These are phyloP conservation scores for Melolontha melolontha DNA, from an alignment of 2,888 invertebrate species.

Conservation along the genomic window DNA sequence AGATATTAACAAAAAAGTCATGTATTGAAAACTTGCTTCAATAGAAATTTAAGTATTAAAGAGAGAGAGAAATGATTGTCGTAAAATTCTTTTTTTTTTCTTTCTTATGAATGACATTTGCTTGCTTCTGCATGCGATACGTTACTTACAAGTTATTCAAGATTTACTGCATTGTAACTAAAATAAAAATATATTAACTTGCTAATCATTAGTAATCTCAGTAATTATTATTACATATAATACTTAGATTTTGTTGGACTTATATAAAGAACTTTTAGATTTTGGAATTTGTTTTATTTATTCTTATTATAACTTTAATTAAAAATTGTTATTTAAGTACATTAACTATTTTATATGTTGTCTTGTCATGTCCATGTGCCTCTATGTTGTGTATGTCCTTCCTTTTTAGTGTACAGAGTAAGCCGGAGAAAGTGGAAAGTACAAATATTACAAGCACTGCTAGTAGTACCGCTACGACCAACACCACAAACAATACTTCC, in stretches of 20 bases:
- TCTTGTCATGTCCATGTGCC: slow-evolving; percentile 31
- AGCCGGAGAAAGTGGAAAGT: slow-evolving; percentile 46
- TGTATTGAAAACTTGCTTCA: slow-evolving; percentile 42
- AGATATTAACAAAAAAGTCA: slow-evolving; percentile 42
- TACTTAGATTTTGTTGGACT: slow-evolving; percentile 30
- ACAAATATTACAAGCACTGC: slow-evolving; percentile 40
- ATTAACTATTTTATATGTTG: slow-evolving; percentile 36
- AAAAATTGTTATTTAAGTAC: slow-evolving; percentile 21
- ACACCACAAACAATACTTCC: slow-evolving; percentile 49
- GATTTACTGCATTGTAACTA: slow-evolving; percentile 36
- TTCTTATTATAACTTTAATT: slow-evolving; percentile 14
- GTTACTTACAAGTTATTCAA: slow-evolving; percentile 23
- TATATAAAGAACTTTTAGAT: slow-evolving; percentile 25
- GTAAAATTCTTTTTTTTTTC: slow-evolving; percentile 31
- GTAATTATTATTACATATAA: slow-evolving; percentile 25
- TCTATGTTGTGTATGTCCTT: slow-evolving; percentile 29
- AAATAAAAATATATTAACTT: slow-evolving; percentile 34
- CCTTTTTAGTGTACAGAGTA: slow-evolving; percentile 52
- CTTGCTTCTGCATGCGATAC: slow-evolving; percentile 39
- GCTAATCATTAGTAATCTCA: slow-evolving; percentile 16
- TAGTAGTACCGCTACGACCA: slow-evolving; percentile 47
- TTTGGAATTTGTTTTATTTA: slow-evolving; percentile 29
- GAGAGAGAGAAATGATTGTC: slow-evolving; percentile 24
- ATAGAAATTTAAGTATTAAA: slow-evolving; percentile 43
- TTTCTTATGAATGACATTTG: slow-evolving; percentile 40